Evolutionary conservation across 2,888 invertebrate genomes (phyloP).

Genomic region (Halocaridina rubra): DNA sequence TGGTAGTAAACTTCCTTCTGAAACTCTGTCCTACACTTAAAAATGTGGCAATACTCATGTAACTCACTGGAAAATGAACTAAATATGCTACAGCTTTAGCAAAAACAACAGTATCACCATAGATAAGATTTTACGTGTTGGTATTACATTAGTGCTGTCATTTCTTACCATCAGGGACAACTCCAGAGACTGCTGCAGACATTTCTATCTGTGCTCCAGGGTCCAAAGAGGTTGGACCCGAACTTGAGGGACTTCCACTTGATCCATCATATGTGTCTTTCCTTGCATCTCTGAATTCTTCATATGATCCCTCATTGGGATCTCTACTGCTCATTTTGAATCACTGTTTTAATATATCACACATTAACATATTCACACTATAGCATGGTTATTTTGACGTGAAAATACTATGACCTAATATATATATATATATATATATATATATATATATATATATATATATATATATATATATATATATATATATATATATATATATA

Average conservation of each 20-base stretch:
- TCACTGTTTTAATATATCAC: no score
- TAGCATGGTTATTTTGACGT: no score
- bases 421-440: not conserved
- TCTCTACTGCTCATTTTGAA: not conserved
- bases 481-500: conserved; percentile 13
- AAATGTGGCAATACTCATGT: no score
- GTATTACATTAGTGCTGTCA: no score
- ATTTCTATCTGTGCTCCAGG: conserved; percentile 63
- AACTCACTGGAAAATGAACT: no score
- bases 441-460: conserved; percentile 4
- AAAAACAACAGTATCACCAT: no score
- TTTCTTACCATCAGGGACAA: conserved; percentile 63
- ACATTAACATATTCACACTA: no score
- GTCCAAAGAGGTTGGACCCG: conserved; percentile 50
- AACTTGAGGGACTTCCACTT: not conserved
- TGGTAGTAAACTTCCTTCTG: no score
- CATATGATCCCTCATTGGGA: not conserved
- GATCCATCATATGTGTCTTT: not conserved
- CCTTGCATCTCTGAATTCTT: not conserved
- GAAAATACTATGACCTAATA: not conserved
- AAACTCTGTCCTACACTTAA: no score
- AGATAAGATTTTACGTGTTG: no score
- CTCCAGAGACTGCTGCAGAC: conserved; percentile 63
- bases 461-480: conserved; percentile 9
- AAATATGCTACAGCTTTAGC: not conserved